A percentile compares a stretch with the other conserved stretches of the same genome.
Evolutionary conservation across 2,113 vertebrate species (phyloP).

Genomic region (Ivindomyrus marchei): DNA sequence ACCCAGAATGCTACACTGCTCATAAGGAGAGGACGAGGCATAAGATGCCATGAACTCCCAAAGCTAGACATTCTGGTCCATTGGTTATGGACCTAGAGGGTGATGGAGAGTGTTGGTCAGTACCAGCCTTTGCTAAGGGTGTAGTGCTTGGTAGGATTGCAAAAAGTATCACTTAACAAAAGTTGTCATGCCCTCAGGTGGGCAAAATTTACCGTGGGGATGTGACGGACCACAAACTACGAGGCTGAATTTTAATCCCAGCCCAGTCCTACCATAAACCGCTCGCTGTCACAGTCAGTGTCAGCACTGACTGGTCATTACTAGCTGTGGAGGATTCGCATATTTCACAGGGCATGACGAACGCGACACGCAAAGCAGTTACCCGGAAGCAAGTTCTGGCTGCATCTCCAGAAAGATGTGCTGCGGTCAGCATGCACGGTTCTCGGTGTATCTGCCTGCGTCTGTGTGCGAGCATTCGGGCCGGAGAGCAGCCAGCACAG

Average conservation of each 20-base stretch:
- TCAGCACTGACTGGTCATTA: not conserved
- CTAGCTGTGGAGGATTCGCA: not conserved
- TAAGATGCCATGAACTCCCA: not conserved
- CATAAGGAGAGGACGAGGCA: not conserved
- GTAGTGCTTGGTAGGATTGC: not conserved
- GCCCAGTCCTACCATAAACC: not conserved
- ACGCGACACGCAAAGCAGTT: not conserved
- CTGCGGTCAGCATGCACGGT: not conserved
- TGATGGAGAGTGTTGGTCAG: not conserved
- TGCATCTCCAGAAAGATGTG: not conserved
- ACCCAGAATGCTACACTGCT: not conserved
- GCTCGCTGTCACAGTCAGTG: not conserved
- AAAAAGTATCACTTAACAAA: not conserved
- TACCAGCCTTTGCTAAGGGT: not conserved
- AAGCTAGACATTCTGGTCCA: not conserved
- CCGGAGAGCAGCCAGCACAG: not conserved
- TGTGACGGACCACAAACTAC: not conserved
- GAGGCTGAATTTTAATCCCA: not conserved
- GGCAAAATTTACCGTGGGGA: not conserved
- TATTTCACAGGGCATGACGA: not conserved
- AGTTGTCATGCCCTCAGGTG: not conserved
- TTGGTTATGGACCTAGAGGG: not conserved
- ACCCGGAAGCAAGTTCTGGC: not conserved
- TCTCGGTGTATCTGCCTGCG: constrained; percentile 7
- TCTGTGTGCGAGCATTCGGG: not conserved